Evolutionary conservation across 2,888 invertebrate genomes (phyloP), one percentile per base, ranked within the genome.

Genomic region (Reticulitermes lucifugus): DNA sequence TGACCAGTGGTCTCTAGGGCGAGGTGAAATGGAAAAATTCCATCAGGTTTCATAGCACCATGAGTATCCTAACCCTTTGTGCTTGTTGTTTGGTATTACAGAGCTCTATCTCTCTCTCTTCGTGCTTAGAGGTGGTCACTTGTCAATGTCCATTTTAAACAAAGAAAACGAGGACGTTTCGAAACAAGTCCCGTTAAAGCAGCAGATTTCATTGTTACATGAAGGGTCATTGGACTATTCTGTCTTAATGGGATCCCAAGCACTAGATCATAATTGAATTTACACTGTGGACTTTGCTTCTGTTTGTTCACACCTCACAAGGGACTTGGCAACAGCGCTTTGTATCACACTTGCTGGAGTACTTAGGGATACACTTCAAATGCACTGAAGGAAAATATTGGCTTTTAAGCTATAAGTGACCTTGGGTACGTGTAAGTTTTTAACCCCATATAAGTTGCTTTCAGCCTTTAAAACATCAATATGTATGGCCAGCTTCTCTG

Each of bases 211-310:
- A 73, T 73, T 41, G 73, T 73, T 73, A 18, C 41, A 73, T 22
- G 65, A 65, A 65, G 65, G 65, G 65, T 65, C 65, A 65, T 65
- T 73, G 73, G 73, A 73, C 73, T 73, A 41, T 41, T 73, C 73
- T 22, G 41, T 73, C 73, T 35, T 73, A 73, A 41, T 73, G 41
- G 73, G 41, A 73, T 73, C 65, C 10, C 65, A 65, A 6, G n/a
- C 7, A 9, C 25, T n/a, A 14, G 65, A 65, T 65, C 65, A 25
- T 65, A 65, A 65, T 65, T 65, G 25, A 65, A 65, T 65, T 65
- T 65, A 65, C 65, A 65, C 65, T 3, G n/a, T 65, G 65, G n/a
- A 65, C 65, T 25, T 65, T 65, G n/a, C n/a, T 0, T n/a, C 6
- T 65, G 65, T 65, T 65, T 65, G 25, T 65, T 65, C 65, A 65